phyloP scores from a whole-genome alignment of 2,797 vertebrate genomes.

The Dicrostonyx torquatus region DNA sequence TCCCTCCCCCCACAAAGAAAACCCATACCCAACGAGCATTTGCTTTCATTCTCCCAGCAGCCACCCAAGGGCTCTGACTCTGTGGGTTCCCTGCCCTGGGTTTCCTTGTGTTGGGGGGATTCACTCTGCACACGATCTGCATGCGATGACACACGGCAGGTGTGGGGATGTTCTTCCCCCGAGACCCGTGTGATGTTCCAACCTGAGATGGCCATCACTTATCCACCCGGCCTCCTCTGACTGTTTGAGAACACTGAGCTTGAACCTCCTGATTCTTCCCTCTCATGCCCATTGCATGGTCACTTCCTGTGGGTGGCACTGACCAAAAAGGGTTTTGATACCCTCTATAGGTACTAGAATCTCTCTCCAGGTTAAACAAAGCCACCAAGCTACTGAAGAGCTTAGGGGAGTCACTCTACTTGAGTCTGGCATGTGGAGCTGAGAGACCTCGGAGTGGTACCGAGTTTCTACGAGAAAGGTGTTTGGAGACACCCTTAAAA shows the following conservation, averaged over 20 bases:
- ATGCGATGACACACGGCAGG: fast-evolving
- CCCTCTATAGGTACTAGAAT: not conserved
- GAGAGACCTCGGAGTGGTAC: not conserved
- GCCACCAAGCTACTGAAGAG: not conserved
- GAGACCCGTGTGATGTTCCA: fast-evolving
- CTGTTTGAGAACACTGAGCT: not conserved
- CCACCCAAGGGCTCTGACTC: not conserved
- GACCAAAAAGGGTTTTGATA: not conserved
- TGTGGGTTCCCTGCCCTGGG: not conserved
- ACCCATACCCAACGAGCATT: fast-evolving
- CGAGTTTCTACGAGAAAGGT: not conserved
- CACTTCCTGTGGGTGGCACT: not conserved
- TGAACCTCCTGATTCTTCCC: not conserved
- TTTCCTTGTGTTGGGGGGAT: not conserved
- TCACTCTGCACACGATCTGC: not conserved
- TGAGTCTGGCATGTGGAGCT: too few species aligned
- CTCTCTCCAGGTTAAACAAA: not conserved
- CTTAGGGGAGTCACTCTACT: not conserved
- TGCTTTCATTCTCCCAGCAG: fast-evolving
- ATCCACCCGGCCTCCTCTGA: not conserved
- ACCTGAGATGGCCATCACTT: fast-evolving
- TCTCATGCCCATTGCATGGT: not conserved
- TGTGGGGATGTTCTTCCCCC: not conserved
- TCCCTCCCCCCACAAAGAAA: not conserved
- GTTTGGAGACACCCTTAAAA: not conserved